Percentiles rank a stretch among this genome's conserved stretches.
These are phyloP conservation scores for Anas platyrhynchos DNA, from an alignment of 2,113 vertebrate species.

Conservation along the genomic window DNA sequence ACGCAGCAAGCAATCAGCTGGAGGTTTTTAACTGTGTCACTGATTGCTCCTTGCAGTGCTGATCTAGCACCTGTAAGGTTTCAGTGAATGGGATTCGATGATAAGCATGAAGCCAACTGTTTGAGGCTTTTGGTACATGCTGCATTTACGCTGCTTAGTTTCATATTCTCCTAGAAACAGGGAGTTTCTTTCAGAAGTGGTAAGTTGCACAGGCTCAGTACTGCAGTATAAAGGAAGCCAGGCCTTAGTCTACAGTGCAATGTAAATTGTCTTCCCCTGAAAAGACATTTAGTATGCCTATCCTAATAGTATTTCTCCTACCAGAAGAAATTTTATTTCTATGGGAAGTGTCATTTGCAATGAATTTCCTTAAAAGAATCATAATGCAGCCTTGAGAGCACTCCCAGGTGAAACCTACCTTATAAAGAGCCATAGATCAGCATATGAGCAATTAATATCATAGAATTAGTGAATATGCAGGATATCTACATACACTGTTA, in stretches of 20 bases:
- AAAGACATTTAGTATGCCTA: not conserved
- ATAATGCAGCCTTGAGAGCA: not conserved
- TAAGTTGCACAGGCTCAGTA: not conserved
- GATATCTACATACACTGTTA: not conserved
- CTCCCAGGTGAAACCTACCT: not conserved
- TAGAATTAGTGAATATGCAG: not conserved
- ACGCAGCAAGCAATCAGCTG: not conserved
- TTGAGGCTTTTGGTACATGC: not conserved
- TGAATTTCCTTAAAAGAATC: not conserved
- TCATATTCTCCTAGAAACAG: not conserved
- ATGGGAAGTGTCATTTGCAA: not conserved
- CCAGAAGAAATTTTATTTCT: not conserved
- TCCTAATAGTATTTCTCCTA: not conserved
- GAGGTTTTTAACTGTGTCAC: not conserved
- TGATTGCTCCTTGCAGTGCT: not conserved
- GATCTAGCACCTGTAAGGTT: not conserved
- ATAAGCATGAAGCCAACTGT: not conserved
- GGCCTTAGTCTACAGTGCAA: rapidly evolving
- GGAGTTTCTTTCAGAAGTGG: not conserved
- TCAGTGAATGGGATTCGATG: not conserved
- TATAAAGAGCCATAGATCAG: not conserved
- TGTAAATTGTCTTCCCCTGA: not conserved
- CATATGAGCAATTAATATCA: not conserved
- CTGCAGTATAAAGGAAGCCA: not conserved
- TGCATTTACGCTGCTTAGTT: not conserved